These are phyloP conservation scores for Gnathonemus echidnorhynchus DNA, from an alignment of 2,113 vertebrate species.

Conservation along the genomic window DNA sequence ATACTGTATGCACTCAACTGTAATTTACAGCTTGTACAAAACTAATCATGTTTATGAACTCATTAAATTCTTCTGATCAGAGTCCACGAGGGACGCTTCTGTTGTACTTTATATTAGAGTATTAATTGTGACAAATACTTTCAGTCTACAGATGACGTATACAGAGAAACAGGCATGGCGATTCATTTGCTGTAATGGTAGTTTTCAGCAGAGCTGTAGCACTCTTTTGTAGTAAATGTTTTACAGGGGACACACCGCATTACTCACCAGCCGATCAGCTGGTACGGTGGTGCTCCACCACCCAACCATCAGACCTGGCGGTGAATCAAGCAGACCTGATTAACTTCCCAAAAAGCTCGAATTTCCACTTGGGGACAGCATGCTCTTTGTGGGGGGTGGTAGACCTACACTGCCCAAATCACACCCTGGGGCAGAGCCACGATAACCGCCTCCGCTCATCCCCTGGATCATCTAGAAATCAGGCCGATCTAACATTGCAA, in stretches of 20 bases:
- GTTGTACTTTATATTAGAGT: background rate
- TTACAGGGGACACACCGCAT: background rate
- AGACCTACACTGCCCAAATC: background rate
- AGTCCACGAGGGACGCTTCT: background rate
- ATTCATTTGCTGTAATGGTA: background rate
- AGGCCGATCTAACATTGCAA: background rate
- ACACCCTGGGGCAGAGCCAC: background rate
- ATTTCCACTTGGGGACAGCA: background rate
- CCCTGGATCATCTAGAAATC: background rate
- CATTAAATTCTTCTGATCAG: background rate
- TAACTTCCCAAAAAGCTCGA: background rate
- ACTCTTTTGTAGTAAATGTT: background rate
- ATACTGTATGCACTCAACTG: background rate
- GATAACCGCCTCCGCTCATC: background rate
- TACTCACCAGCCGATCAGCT: background rate
- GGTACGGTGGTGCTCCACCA: background rate
- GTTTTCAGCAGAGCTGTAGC: background rate
- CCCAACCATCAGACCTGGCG: background rate
- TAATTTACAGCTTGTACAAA: background rate
- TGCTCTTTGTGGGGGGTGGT: background rate
- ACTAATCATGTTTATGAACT: background rate
- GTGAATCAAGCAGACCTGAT: background rate
- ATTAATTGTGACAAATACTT: background rate
- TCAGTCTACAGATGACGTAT: background rate
- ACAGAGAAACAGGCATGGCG: background rate